Base-by-base conservation (phyloP, 2,113 vertebrate species). In the Ivindomyrus marchei region DNA sequence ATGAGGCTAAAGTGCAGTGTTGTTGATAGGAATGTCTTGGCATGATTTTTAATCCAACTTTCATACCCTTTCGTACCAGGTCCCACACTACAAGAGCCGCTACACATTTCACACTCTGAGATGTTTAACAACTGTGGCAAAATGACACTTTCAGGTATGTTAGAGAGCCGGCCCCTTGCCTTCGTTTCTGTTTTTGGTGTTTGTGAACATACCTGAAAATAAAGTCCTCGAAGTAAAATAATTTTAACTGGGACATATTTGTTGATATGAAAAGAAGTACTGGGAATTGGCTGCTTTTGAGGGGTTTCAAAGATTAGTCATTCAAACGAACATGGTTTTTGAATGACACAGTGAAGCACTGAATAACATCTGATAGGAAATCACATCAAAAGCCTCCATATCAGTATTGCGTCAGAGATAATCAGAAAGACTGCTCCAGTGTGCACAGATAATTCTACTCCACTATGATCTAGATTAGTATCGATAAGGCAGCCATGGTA, bases 121-220 rank as follows among this genome's bases (percentile, higher is more conserved):
- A 90, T 19, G 15, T 62, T 45, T 21, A 58, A 84, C 89, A 17
- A 11, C 15, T 27, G 66, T 49, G 53, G 10, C 56, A 89, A 27
- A 27, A 91, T 91, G 90, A 89, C 88, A 52, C 88, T 91, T 53
- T 53, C 88, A 89, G 90, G 90, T 91, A 89, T 4, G 52, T 85
- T 11, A 17, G 24, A 70, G 9, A 46, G 10, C 6, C 7, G 31
- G 24, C 70, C 58, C 47, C 9, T 36, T 74, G n/a, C 13, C 66
- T 70, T 70, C 1, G 8, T 70, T 31, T 70, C 10, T 4, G 0
- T 74, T 31, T 74, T 74, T 4, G 36, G 66, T 13, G 27, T 15
- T 74, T 62, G 56, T 62, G 56, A 74, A 13, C 27, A 39, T 49
- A 24, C 19, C 15, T 49, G 83, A n/a, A 47, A n/a, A 85, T 47